Conservation (phyloP, 2,113 vertebrate species). For the Dunckerocampus dactyliophorus region DNA sequence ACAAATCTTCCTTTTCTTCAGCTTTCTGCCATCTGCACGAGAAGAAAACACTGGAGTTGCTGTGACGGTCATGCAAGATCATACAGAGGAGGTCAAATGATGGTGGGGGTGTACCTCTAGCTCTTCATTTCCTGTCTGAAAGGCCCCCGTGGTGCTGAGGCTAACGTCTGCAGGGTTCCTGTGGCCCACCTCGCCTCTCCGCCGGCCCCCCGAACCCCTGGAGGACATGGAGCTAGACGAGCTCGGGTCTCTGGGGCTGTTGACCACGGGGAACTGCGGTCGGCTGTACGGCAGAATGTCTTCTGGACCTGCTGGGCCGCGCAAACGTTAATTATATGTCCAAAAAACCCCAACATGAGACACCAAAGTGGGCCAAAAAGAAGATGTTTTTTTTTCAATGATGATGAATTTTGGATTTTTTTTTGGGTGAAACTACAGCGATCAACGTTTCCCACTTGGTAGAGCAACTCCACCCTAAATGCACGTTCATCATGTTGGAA, state of each 20-base stretch:
- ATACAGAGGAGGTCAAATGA: background rate
- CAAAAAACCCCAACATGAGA: too few species aligned
- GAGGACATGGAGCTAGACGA: slow-evolving; percentile 98
- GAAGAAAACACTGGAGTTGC: slow-evolving; percentile 11
- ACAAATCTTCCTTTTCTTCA: slow-evolving; percentile 78
- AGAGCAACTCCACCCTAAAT: too few species aligned
- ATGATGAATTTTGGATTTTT: too few species aligned
- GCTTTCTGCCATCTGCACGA: slow-evolving; percentile 89
- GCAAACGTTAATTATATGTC: too few species aligned
- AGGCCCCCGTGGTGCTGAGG: slow-evolving; percentile 86
- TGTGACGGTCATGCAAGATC: background rate
- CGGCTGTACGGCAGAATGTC: slow-evolving; percentile 95
- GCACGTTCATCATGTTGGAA: too few species aligned
- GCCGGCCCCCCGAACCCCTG: slow-evolving; percentile 88
- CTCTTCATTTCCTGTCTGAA: slow-evolving; percentile 88
- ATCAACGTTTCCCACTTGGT: too few species aligned
- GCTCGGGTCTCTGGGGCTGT: slow-evolving; percentile 91
- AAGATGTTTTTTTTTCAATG: too few species aligned
- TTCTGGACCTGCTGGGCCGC: slow-evolving; percentile 69
- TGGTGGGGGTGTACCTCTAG: slow-evolving; percentile 78
- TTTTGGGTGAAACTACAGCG: too few species aligned
- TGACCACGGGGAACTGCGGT: slow-evolving; percentile 92
- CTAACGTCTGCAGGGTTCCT: slow-evolving; percentile 83
- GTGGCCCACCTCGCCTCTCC: slow-evolving; percentile 83
- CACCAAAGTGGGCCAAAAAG: too few species aligned